Evolutionary conservation across 2,888 invertebrate genomes (phyloP), one percentile per base, ranked within the genome.

Genomic region (Mycalesis mineus): DNA sequence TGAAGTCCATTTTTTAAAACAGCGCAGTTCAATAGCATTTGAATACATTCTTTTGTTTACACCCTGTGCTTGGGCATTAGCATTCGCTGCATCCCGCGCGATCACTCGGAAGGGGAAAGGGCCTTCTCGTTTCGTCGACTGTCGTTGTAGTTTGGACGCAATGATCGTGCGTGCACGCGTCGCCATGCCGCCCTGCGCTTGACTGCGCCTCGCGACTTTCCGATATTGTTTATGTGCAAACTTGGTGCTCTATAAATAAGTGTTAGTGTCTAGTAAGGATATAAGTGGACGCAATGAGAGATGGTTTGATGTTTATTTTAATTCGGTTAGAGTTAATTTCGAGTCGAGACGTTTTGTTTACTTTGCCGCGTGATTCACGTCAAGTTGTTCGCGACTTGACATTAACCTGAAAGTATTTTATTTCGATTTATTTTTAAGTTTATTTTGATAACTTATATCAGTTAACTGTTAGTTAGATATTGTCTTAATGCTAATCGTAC

Each of bases 51-150:
- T 65, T 63, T 64, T 61, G 61, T 62, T 60, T 63, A 63, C 67
- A 65, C 67, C 67, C 65, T 68, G 62, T 65, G 60, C 62, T 45
- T 60, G 57, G 68, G 77, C 80, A 80, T 85, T 82, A 83, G 78
- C 80, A 83, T 83, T 82, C 74, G 76, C 82, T 86, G 87, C 85
- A 88, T 88, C 87, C 82, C 83, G 66, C 78, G 79, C 82, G 86
- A 82, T 83, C 85, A 86, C 78, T 84, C 85, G 82, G 87, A 86
- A 87, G 86, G 88, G 88, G 67, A 63, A 80, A 82, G 81, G 82
- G 84, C 84, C 84, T 86, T 81, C n/a, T n/a, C n/a, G n/a, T 82
- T 82, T 82, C 77, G 77, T 72, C 74, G 70, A 68, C 69, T 71
- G 77, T 77, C 76, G 82, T 85, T 88, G 84, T 87, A 80, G 86